Conservation (phyloP, 2,113 vertebrate genomes). For the Hiodon alosoides region DNA sequence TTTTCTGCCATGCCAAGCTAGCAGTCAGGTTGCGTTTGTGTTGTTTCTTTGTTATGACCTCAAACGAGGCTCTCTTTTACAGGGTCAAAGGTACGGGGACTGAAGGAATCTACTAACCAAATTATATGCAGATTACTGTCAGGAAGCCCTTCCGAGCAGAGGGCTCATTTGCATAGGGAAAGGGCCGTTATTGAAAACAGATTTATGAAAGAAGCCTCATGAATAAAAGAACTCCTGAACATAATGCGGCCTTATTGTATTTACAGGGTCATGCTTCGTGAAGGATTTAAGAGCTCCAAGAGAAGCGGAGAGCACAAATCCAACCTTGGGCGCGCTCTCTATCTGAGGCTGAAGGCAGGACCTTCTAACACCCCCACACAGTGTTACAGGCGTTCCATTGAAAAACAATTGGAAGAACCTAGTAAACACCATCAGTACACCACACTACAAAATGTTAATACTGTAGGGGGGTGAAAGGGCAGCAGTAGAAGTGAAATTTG, state of each 20-base stretch:
- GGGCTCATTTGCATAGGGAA: constrained; percentile 55
- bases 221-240: constrained; percentile 50
- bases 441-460: too few relatives aligned
- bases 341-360: not conserved
- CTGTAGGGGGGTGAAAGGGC: too few relatives aligned
- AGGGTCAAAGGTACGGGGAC: constrained; percentile 3
- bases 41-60: not conserved
- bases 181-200: constrained; percentile 47
- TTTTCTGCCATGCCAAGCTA: not conserved
- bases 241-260: constrained; percentile 48
- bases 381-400: too few relatives aligned
- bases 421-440: too few relatives aligned
- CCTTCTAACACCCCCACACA: not conserved
- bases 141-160: constrained; percentile 33
- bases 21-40: not conserved
- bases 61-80: constrained; percentile 1
- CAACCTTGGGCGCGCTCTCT: not conserved
- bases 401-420: too few relatives aligned
- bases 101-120: constrained; percentile 33
- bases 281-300: constrained; percentile 27
- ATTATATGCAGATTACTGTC: constrained; percentile 53
- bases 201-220: constrained; percentile 53
- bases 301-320: not conserved
- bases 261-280: constrained; percentile 41
- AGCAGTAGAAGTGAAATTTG: too few relatives aligned